Percentiles rank a stretch among this genome's conserved stretches.
Evolutionary conservation across 2,888 invertebrate genomes (phyloP).

Genomic region (Zygaena filipendulae): DNA sequence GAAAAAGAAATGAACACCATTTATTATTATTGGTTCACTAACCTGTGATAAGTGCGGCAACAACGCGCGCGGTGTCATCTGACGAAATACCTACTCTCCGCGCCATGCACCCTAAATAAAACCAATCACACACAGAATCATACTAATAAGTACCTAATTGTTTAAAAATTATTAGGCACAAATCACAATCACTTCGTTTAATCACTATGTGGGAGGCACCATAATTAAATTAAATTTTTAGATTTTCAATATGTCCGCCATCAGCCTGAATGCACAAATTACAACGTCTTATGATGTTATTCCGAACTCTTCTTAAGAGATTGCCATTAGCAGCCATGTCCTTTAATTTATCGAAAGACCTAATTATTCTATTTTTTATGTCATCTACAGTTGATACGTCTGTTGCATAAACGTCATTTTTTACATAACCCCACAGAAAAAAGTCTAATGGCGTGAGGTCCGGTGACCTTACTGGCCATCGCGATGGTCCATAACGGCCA

Average conservation of each 20-base stretch:
- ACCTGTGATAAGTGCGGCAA: too few relatives aligned
- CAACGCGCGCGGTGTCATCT: too few relatives aligned
- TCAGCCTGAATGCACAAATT: conserved; percentile 1
- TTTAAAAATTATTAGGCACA: too few relatives aligned
- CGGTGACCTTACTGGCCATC: conserved; percentile 7
- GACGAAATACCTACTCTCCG: too few relatives aligned
- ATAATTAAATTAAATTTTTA: too few relatives aligned
- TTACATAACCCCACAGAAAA: conserved; percentile 3
- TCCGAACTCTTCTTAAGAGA: not conserved
- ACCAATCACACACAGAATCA: too few relatives aligned
- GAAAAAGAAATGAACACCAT: too few relatives aligned
- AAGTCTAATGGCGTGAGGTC: conserved; percentile 6
- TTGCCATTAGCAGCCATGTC: not conserved
- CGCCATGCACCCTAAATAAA: too few relatives aligned
- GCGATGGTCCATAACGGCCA: conserved; percentile 5
- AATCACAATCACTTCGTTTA: too few relatives aligned
- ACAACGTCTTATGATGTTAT: conserved; percentile 1
- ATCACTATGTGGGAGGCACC: too few relatives aligned
- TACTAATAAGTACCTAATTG: too few relatives aligned
- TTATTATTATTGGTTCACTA: too few relatives aligned
- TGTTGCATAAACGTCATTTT: conserved; percentile 2
- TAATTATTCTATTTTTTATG: conserved; percentile 1
- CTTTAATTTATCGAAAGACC: conserved; percentile 4
- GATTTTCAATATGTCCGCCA: conserved; percentile 1
- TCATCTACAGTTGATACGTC: conserved; percentile 2